Percentiles rank a stretch among this genome's conserved stretches.
These are phyloP conservation scores for Noctuana brunneofusca DNA, from an alignment of 2,888 invertebrate species.

Conservation along the genomic window DNA sequence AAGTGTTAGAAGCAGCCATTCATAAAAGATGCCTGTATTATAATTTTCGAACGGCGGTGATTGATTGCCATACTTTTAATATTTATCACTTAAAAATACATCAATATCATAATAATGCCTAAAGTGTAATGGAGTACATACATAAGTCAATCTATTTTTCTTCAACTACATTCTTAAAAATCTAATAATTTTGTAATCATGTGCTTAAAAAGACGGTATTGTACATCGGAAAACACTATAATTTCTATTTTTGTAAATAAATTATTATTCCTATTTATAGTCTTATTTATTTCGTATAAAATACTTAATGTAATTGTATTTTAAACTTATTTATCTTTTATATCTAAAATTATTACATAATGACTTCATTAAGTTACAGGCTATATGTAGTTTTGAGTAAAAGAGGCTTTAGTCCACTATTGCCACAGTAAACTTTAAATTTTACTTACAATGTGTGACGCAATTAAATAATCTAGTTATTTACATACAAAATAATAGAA, in stretches of 20 bases:
- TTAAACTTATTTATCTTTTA: not conserved
- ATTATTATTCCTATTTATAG: conserved; percentile 45
- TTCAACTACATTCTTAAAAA: conserved; percentile 12
- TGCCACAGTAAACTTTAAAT: not conserved
- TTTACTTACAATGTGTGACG: not conserved
- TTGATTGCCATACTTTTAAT: conserved; percentile 6
- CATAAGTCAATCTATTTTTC: not conserved
- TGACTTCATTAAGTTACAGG: not conserved
- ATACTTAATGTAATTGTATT: not conserved
- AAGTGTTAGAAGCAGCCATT: conserved; percentile 10
- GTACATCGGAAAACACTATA: conserved; percentile 53
- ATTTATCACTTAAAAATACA: not conserved
- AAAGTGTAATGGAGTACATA: too few relatives aligned
- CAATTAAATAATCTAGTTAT: not conserved
- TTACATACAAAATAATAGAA: not conserved
- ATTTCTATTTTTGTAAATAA: conserved; percentile 81
- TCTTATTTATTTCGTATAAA: conserved; percentile 12
- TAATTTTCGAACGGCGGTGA: conserved; percentile 24
- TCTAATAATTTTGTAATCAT: conserved; percentile 53
- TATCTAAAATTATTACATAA: not conserved
- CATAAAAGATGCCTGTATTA: not conserved
- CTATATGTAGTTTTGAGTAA: not conserved
- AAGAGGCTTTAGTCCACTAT: not conserved
- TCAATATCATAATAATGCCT: too few relatives aligned
- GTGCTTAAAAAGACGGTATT: conserved; percentile 61